Conservation (phyloP, 37 sponge, comb jelly and placozoan genomes). For the Oscarella lobularis region DNA sequence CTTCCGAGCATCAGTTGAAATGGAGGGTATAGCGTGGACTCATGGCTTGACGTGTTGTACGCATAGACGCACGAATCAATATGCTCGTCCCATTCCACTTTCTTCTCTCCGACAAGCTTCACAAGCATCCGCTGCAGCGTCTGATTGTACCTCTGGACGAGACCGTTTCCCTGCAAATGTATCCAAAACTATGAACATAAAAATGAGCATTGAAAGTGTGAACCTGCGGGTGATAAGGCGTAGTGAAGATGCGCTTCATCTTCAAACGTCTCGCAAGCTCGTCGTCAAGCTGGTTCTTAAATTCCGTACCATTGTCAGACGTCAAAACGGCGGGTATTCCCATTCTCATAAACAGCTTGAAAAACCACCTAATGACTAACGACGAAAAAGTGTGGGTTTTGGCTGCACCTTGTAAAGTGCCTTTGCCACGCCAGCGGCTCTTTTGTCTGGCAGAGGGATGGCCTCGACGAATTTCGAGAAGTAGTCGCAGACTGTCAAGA, state of each 20-base stretch:
- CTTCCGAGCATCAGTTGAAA: constrained; percentile 56
- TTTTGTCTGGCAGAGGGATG: constrained; percentile 22
- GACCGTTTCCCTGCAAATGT: constrained; percentile 40
- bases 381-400: neutral
- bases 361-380: neutral
- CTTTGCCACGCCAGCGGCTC: constrained; percentile 23
- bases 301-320: constrained; percentile 39
- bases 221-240: constrained; percentile 51
- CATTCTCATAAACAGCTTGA: constrained; percentile 45
- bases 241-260: constrained; percentile 27
- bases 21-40: constrained; percentile 49
- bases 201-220: neutral
- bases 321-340: constrained; percentile 35
- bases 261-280: constrained; percentile 18
- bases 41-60: constrained; percentile 60
- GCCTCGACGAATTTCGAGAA: constrained; percentile 57
- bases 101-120: constrained; percentile 36
- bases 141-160: constrained; percentile 50
- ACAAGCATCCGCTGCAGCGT: constrained; percentile 53
- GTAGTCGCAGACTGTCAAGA: constrained; percentile 51
- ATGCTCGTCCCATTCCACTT: constrained; percentile 18
- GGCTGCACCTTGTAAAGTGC: constrained; percentile 32
- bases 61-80: constrained; percentile 56
- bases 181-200: neutral
- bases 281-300: constrained; percentile 16